Base-by-base conservation (phyloP, 2,888 invertebrate genomes). In the Corbicula japonica region DNA sequence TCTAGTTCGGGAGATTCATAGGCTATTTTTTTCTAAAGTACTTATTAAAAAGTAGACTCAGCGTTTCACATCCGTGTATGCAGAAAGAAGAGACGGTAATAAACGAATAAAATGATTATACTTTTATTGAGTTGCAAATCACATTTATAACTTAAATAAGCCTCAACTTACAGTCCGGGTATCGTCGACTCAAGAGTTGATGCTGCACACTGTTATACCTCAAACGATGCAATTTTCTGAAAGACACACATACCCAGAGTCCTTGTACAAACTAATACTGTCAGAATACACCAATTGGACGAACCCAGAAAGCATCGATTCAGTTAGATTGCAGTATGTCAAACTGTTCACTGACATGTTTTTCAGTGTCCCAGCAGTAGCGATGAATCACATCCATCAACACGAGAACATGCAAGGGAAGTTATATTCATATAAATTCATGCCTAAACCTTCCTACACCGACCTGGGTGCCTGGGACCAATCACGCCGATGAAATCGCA, bases 261-360 rank as follows among this genome's bases (percentile, higher is more conserved):
- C 8, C 12, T 5, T 54, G 5, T 23, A 54, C 32, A 30, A 54
- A 54, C n/a, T 54, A 5, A 32, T 54, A 15, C 28, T 15, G 28
- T 54, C 54, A 4, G 30, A 28, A n/a, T 54, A 54, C n/a, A 30
- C 54, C 15, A 32, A 54, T 30, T 54, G 54, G 54, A 30, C 28
- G 10, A 12, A 54, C 23, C 54, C 54, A 8, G 54, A 54, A 54
- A 54, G n/a, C 1, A 54, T n/a, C n/a, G n/a, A n/a, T n/a, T n/a
- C n/a, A n/a, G n/a, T 30, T 12, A 28, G 54, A 54, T 32, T 54
- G 12, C 2, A 54, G 32, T 28, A 32, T 1, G 54, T 30, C 15
- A 54, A 4, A 6, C 3, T 54, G 1, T 54, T 18, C 15, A 54
- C 54, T 30, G 54, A 54, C 32, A 28, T 54, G 10, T 18, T 54